Evolutionary conservation across 2,797 vertebrate species (phyloP), one percentile per base, ranked within the genome.

Genomic region (Galagoides demidoff): DNA sequence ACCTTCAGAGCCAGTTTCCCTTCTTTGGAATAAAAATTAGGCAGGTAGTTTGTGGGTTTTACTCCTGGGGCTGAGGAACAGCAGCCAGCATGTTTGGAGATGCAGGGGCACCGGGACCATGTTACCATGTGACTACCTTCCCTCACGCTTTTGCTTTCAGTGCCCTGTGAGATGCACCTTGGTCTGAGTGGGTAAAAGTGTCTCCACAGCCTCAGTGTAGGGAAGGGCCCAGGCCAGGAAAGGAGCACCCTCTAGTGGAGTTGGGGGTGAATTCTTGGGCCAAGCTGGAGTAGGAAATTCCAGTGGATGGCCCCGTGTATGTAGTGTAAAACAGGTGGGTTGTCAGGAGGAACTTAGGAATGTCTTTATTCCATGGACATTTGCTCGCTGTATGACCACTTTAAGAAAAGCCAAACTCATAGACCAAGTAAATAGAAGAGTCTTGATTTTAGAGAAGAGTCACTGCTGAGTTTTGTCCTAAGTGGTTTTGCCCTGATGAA

Each of bases 201-300:
- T 55, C 13, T 49, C 27, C 20, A 9, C 43, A 59, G 12, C n/a
- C 11, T 19, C 19, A 5, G 1, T 37, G 10, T 27, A 43, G 37
- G 84, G 17, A 37, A 92, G 27, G 29, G 17, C 39, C 63, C 29
- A 43, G 64, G 43, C 94, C n/a, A 37, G 55, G 92, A 27, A 43
- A 77, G 39, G 92, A 82, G 95, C 52, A 27, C 97, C 96, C 91
- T 94, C 96, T 97, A 83, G 95, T 90, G 97, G 88, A 78, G 14
- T 2, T 2, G 0, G 2, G 25, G 13, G 10, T 59, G 78, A 57
- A 4, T 91, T 64, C 17, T 45, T 39, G 13, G 3, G 9, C 71
- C 0, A 37, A 64, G 39, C 79, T 92, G 19, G 45, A 68, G 3
- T 22, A 12, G 19, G 77, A 57, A 55, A 13, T 43, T 37, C 31